Conservation (phyloP, 1,140 invertebrate species). For the Sinella curviseta region DNA sequence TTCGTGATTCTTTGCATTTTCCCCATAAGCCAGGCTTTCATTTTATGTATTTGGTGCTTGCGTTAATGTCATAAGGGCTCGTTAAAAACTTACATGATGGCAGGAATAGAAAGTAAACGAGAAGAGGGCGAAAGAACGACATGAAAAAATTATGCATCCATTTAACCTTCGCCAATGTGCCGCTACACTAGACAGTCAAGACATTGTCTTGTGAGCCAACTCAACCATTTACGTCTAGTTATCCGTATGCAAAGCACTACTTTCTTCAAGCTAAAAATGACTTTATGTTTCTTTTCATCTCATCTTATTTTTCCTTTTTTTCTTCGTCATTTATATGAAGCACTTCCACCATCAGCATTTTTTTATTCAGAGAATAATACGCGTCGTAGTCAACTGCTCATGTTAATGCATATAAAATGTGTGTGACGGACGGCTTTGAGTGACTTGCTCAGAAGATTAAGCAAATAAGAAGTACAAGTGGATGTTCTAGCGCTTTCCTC, state of each 20-base stretch:
- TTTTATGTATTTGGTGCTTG: no score
- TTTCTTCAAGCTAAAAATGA: background rate
- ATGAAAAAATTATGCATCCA: constrained; percentile 27
- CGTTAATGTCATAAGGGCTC: constrained; percentile 11
- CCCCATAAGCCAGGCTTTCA: background rate
- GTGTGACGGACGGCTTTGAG: constrained; percentile 21
- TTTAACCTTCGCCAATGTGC: constrained; percentile 3
- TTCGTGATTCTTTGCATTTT: background rate
- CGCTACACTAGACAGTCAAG: background rate
- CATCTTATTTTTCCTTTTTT: background rate
- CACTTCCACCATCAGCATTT: background rate
- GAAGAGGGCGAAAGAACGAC: background rate
- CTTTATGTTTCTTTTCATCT: background rate
- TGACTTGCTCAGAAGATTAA: constrained; percentile 27
- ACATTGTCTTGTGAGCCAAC: constrained; percentile 7
- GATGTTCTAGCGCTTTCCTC: background rate
- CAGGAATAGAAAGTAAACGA: background rate
- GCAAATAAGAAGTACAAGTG: background rate
- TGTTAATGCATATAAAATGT: background rate
- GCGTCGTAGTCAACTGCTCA: background rate
- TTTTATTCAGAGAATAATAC: background rate
- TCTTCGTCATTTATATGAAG: background rate
- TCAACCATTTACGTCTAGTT: background rate
- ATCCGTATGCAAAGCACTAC: background rate
- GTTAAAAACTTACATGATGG: constrained; percentile 21